Percentiles rank a stretch among this genome's conserved stretches.
These are phyloP conservation scores for Mellilla xanthometata DNA, from an alignment of 2,888 invertebrate genomes.

Conservation along the genomic window DNA sequence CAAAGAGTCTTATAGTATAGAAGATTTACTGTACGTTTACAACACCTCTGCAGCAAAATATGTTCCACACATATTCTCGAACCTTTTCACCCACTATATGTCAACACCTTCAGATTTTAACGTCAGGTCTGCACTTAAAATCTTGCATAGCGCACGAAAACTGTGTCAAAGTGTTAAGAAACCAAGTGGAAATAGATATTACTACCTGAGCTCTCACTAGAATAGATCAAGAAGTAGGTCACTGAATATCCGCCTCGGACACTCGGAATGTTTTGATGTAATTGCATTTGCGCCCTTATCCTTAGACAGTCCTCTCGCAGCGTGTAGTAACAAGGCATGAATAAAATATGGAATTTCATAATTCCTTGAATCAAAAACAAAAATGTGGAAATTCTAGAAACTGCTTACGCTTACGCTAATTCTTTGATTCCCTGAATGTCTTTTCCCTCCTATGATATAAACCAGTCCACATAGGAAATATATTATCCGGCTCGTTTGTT, in stretches of 20 bases:
- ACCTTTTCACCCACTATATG: constrained; percentile 3
- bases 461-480: constrained; percentile 23
- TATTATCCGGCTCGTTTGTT: constrained; percentile 30
- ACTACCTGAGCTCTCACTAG: constrained; percentile 48
- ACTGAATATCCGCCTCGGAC: constrained; percentile 21
- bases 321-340: too few relatives aligned
- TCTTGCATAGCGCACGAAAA: constrained; percentile 34
- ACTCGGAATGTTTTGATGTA: constrained; percentile 22
- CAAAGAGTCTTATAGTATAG: too few relatives aligned
- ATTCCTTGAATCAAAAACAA: constrained; percentile 1
- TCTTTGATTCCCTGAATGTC: constrained; percentile 15
- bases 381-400: constrained; percentile 12
- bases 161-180: constrained; percentile 59
- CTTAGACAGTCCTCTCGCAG: neutral
- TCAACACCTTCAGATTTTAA: constrained; percentile 6
- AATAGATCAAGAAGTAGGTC: constrained; percentile 53
- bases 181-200: constrained; percentile 56
- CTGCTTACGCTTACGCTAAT: constrained; percentile 12
- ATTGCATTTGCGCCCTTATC: constrained; percentile 20
- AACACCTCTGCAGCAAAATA: constrained; percentile 2
- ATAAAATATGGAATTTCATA: neutral
- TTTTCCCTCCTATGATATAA: constrained; percentile 20
- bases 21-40: neutral
- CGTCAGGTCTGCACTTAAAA: constrained; percentile 7
- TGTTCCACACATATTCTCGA: neutral